Evolutionary conservation across 2,888 invertebrate genomes (phyloP), one percentile per base, ranked within the genome.

Genomic region (Timandra comae): DNA sequence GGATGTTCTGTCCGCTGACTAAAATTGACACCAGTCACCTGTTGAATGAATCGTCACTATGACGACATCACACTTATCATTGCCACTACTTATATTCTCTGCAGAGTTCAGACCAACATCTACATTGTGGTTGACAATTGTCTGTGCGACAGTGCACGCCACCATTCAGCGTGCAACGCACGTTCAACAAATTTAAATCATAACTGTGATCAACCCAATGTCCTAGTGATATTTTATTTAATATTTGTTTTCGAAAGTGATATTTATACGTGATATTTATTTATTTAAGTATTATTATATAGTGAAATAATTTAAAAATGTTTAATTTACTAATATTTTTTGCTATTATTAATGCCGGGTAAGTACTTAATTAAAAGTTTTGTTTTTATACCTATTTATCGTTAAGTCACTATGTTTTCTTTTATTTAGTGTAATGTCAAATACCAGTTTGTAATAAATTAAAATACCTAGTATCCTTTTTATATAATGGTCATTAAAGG

Each of bases 311-410:
- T 40, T 38, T 31, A 11, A 43, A 40, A 30, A 45, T 45, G 39
- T 42, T 29, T 35, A 38, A 19, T 21, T 29, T 40, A 30, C 8
- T 47, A 31, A 32, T 45, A 37, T 32, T 43, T 33, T 27, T 42
- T 32, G 43, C 38, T 30, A 41, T 43, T 40, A 30, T 45, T 29
- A 38, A 38, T 35, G 43, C 33, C 20, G 47, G 49, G 49, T 49
- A 27, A 45, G 49, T 43, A n/a, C n/a, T n/a, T n/a, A n/a, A n/a
- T n/a, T n/a, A n/a, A n/a, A n/a, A n/a, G n/a, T n/a, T n/a, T n/a
- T n/a, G n/a, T n/a, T n/a, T n/a, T n/a, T n/a, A n/a, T n/a, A n/a
- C n/a, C n/a, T n/a, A n/a, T n/a, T n/a, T n/a, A n/a, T n/a, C n/a
- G n/a, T n/a, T n/a, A n/a, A n/a, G n/a, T n/a, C n/a, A n/a, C n/a